Evolutionary conservation across 1,140 invertebrate genomes (phyloP).

Genomic region (Sarcophaga peregrina): DNA sequence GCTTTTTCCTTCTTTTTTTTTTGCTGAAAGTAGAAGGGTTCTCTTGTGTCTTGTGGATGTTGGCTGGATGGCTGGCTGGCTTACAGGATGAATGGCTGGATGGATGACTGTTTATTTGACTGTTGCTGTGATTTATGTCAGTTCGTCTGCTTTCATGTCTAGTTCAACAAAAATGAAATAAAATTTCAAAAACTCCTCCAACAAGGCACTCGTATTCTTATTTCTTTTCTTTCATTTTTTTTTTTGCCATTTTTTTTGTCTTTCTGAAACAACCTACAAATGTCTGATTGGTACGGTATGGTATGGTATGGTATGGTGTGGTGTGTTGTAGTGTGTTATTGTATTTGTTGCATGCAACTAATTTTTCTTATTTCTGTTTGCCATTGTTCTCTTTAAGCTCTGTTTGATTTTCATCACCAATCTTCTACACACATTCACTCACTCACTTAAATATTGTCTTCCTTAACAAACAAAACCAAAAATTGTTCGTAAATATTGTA

Average conservation of each 20-base stretch:
- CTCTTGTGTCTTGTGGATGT: background rate
- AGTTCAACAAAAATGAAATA: background rate
- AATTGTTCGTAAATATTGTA: no score
- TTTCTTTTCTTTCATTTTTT: no score
- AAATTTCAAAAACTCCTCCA: no score
- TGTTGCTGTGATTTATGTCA: conserved; percentile 17
- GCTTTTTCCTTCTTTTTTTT: no score
- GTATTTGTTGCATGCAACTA: background rate
- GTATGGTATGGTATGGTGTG: no score
- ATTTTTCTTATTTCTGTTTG: background rate
- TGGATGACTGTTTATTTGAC: conserved; percentile 15
- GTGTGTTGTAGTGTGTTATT: no score
- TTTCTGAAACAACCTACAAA: no score
- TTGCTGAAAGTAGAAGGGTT: no score
- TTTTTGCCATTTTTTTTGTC: no score
- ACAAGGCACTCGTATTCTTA: no score
- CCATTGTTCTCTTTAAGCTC: background rate
- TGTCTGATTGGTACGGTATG: no score
- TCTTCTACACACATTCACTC: background rate
- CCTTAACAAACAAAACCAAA: no score
- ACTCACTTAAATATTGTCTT: background rate
- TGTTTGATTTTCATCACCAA: background rate
- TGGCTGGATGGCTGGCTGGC: background rate
- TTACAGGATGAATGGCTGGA: background rate
- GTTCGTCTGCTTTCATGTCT: conserved; percentile 24